Base-by-base conservation (phyloP, 2,797 vertebrate species). In the Miichthys miiuy region DNA sequence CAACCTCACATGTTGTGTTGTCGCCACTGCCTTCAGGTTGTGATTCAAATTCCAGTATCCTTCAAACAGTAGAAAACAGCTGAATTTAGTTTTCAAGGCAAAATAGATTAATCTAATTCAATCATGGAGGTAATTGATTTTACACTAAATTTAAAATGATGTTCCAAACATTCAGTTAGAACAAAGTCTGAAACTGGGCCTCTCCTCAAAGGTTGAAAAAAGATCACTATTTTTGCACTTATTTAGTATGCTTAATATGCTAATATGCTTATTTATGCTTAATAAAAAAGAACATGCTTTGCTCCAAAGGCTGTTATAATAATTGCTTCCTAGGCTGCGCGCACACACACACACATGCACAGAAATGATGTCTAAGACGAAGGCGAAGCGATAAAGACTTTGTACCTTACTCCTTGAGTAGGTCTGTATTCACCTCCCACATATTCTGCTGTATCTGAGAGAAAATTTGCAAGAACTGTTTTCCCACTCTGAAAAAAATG, bases 41-140 rank as follows among this genome's bases (percentile, higher is more conserved):
- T 12, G 94, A 96, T 90, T 99, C 97, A 82, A 97, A 99, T 84
- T 99, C 98, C 86, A 99, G 89, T 87, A 99, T 98, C 93, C 98
- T 99, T 81, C 4, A 77, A 84, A 56, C 75, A 85, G 55, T 5
- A 69, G 17, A 75, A 66, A 75, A 55, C 2, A n/a, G 21, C 2
- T 65, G n/a, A 3, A 68, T 41, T 58, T 52, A 5, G 10, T 56
- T 51, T 51, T 44, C 18, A 27, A 27, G 17, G 10, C 1, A 21
- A 79, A 66, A n/a, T 16, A 14, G 4, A 56, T 18, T 16, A 60
- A 56, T 56, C 23, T 46, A 21, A 38, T 72, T 3, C 17, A 27
- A 52, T 21, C 6, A 20, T 12, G 1, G 6, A 21, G 0, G 23
- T 42, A 1, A 65, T 0, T 56, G 3, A 38, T 21, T 66, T 64